Percentiles rank a stretch among this genome's conserved stretches.
Conservation (phyloP, 2,797 vertebrate species). For the Tragopan temminckii region DNA sequence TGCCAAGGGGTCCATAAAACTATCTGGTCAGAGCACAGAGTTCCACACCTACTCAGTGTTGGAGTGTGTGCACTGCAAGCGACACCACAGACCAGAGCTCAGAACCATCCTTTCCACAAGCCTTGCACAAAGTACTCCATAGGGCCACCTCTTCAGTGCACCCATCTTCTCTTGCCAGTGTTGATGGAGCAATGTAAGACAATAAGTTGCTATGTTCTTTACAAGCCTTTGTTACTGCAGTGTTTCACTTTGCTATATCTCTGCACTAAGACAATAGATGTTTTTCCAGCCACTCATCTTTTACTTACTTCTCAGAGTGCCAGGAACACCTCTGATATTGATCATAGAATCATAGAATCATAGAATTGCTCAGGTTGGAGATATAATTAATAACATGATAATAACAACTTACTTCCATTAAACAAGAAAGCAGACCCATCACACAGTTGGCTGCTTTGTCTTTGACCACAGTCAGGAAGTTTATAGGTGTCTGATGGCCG, state of each 20-base stretch:
- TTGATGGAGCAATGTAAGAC: background rate
- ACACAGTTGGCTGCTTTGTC: background rate
- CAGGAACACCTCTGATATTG: background rate
- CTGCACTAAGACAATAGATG: background rate
- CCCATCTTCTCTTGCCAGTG: background rate
- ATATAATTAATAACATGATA: background rate
- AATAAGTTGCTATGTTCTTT: background rate
- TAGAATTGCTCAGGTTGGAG: too few species aligned
- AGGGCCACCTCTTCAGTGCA: background rate
- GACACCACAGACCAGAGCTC: background rate
- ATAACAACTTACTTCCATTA: background rate
- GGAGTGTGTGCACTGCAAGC: background rate
- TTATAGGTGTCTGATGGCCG: slow-evolving; percentile 44
- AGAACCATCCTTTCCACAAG: background rate
- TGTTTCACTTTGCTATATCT: background rate
- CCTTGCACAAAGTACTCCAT: background rate
- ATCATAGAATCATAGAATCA: too few species aligned
- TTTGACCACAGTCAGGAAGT: background rate
- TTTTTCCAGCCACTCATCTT: background rate
- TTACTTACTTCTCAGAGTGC: background rate
- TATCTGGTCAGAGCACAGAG: background rate
- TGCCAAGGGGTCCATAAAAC: background rate
- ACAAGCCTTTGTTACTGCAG: background rate
- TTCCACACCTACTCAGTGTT: background rate
- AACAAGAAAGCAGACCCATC: background rate